These are phyloP conservation scores for Siniperca knerii DNA, from an alignment of 2,113 vertebrate species.

Conservation along the genomic window DNA sequence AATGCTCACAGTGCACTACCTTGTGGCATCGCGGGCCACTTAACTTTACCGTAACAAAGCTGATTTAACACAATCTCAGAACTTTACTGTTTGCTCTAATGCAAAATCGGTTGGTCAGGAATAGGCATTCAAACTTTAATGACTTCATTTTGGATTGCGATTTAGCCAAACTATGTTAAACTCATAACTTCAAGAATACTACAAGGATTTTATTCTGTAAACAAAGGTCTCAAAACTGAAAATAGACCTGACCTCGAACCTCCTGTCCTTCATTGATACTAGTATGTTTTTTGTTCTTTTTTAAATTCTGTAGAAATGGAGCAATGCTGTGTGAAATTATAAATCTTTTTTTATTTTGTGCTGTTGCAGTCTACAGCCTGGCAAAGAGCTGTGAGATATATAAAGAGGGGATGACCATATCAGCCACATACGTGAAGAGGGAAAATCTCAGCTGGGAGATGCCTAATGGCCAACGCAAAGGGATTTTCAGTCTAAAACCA, in stretches of 20 bases:
- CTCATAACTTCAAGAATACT: background rate
- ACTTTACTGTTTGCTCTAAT: background rate
- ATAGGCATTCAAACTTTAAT: too few relatives aligned
- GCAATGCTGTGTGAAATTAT: background rate
- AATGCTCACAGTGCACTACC: background rate
- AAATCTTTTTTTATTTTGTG: background rate
- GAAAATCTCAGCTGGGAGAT: conserved; percentile 90
- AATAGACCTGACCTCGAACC: conserved; percentile 87
- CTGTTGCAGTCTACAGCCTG: conserved; percentile 89
- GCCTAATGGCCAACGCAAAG: conserved; percentile 89
- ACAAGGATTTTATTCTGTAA: background rate
- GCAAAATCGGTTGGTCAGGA: too few relatives aligned
- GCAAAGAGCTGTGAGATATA: conserved; percentile 93
- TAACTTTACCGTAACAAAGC: background rate
- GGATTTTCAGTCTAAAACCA: conserved; percentile 75
- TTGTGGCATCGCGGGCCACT: background rate
- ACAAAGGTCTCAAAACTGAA: conserved; percentile 82
- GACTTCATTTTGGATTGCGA: background rate
- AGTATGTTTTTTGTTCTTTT: conserved; percentile 72
- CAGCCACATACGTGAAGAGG: conserved; percentile 90
- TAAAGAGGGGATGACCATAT: conserved; percentile 93
- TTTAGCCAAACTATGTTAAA: background rate
- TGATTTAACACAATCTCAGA: background rate
- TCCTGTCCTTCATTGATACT: conserved; percentile 92
- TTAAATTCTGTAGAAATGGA: background rate